Evolutionary conservation across 2,888 invertebrate species (phyloP).

Genomic region (Eudasyphora cyanicolor): DNA sequence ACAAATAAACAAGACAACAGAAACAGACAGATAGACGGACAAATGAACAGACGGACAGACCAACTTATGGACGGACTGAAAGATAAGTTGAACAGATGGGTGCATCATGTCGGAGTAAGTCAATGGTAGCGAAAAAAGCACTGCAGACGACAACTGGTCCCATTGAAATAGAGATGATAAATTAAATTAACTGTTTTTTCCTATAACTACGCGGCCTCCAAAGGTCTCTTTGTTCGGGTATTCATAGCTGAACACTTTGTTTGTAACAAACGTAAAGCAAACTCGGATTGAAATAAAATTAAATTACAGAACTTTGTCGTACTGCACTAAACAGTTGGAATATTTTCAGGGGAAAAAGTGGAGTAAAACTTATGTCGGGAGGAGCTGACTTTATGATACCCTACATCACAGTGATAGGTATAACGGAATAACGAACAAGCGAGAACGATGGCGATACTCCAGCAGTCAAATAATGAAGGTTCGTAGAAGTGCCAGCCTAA

Average conservation of each 20-base stretch:
- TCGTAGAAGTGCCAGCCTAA: too few species aligned
- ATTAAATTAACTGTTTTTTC: slow-evolving; percentile 56
- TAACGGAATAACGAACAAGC: too few species aligned
- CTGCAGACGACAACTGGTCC: slow-evolving; percentile 29
- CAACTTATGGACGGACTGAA: neutral
- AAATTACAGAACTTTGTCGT: too few species aligned
- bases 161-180: slow-evolving; percentile 48
- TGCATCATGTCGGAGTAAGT: slow-evolving; percentile 16
- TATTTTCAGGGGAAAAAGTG: too few species aligned
- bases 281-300: slow-evolving; percentile 16
- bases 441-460: too few species aligned
- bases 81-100: slow-evolving; percentile 35
- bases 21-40: neutral
- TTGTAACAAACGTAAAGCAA: slow-evolving; percentile 1
- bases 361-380: too few species aligned
- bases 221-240: neutral
- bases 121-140: slow-evolving; percentile 4
- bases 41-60: neutral
- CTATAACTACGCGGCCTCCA: slow-evolving; percentile 18
- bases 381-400: too few species aligned
- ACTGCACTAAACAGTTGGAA: neutral
- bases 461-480: too few species aligned
- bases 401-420: too few species aligned
- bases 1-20: slow-evolving; percentile 11
- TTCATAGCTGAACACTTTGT: neutral